Base-by-base conservation (phyloP, 1,140 invertebrate species). In the Hycleus cichorii region DNA sequence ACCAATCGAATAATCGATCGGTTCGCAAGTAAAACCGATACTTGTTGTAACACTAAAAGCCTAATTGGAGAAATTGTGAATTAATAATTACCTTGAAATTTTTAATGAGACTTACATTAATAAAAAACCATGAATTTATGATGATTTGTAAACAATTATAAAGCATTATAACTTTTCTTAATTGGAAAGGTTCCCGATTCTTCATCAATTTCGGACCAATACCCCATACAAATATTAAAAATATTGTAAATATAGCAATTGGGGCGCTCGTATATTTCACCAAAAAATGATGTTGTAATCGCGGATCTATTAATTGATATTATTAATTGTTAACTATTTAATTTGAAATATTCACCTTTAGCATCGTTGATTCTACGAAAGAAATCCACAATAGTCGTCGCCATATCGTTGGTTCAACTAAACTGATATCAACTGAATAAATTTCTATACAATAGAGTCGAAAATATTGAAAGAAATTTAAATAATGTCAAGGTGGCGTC, bases 141-240 rank as follows among this genome's bases (percentile, higher is more conserved):
- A 84, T 32, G 38, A 92, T 86, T 74, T 91, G 86, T 25, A 82
- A 64, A 10, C 83, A 70, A 70, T 95, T 91, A 70, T 93, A 95
- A 24, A 82, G 58, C 51, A 89, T 82, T 66, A 94, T 80, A 42
- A 87, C 63, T 56, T 73, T 77, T n/a, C 88, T 78, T 1, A 93
- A 74, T 56, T 90, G 77, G 64, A 84, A 87, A 0, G 91, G 82
- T 63, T 81, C 74, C 50, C 87, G 77, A 53, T 85, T 78, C 58
- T 80, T 80, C 91, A 94, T 94, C 43, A 83, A 78, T 49, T 75
- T 76, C 2, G 89, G 89, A 3, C 90, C 87, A 52, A 86, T 74
- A 39, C 79, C 77, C 39, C 83, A 77, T 2, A 91, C 81, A 54
- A 87, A 80, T 43, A 82, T 75, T 39, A 90, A 73, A 66, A 91